Evolutionary conservation across 2,888 invertebrate genomes (phyloP).

Genomic region (Chrysodeixis includens): DNA sequence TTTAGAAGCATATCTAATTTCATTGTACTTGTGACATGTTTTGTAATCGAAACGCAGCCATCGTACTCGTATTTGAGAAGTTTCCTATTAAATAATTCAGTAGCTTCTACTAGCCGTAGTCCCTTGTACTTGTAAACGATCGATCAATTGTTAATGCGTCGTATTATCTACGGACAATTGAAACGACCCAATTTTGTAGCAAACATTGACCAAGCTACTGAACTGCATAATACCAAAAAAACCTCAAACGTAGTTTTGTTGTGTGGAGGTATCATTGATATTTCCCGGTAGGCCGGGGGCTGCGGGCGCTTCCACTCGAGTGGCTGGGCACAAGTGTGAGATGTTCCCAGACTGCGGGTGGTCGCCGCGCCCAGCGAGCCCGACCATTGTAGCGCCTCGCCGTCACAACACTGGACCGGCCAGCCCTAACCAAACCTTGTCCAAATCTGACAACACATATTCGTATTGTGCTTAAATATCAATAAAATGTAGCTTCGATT

Average conservation of each 20-base stretch:
- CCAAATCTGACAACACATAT: slow-evolving; percentile 41
- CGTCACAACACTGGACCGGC: slow-evolving; percentile 73
- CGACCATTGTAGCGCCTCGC: slow-evolving; percentile 72
- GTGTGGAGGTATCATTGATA: slow-evolving; percentile 74
- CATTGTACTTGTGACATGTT: slow-evolving; percentile 8
- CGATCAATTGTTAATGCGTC: slow-evolving; percentile 69
- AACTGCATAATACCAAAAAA: slow-evolving; percentile 67
- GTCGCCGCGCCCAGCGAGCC: slow-evolving; percentile 62
- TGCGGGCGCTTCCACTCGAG: slow-evolving; percentile 77
- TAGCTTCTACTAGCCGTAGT: slow-evolving; percentile 57
- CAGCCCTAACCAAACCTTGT: slow-evolving; percentile 55
- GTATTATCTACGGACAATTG: slow-evolving; percentile 77
- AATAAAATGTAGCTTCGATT: slow-evolving; percentile 17
- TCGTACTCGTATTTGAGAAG: slow-evolving; percentile 64
- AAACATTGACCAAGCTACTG: slow-evolving; percentile 74
- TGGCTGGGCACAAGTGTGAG: slow-evolving; percentile 69
- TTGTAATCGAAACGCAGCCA: slow-evolving; percentile 28
- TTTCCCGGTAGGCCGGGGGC: slow-evolving; percentile 69
- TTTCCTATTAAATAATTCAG: slow-evolving; percentile 63
- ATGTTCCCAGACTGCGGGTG: slow-evolving; percentile 79
- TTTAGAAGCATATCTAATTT: background rate
- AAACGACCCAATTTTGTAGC: slow-evolving; percentile 74
- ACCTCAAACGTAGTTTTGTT: slow-evolving; percentile 63
- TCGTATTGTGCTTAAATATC: slow-evolving; percentile 29
- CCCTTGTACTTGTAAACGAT: slow-evolving; percentile 59